phyloP scores from a whole-genome alignment of 2,113 vertebrate genomes.

The Xiphias gladius region DNA sequence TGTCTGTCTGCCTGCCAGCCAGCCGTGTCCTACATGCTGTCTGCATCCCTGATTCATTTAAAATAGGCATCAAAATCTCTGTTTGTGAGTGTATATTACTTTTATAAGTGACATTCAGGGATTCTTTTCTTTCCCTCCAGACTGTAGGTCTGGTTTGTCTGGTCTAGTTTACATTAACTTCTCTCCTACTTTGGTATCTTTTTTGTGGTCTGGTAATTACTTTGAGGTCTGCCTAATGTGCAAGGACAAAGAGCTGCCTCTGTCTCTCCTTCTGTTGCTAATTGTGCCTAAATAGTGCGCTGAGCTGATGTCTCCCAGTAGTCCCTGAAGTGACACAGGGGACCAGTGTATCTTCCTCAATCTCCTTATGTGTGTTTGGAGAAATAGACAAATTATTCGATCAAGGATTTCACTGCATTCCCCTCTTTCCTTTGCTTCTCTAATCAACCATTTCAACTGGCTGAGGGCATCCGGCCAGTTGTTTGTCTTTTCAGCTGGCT shows the following conservation, averaged over 20 bases:
- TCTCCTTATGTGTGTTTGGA: not conserved
- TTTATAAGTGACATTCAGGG: not conserved
- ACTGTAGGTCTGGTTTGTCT: not conserved
- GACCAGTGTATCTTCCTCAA: not conserved
- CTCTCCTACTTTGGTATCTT: not conserved
- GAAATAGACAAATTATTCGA: conserved; percentile 11
- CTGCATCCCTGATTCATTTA: conserved; percentile 30
- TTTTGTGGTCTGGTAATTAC: not conserved
- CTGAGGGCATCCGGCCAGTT: conserved; percentile 51
- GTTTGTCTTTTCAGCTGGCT: conserved; percentile 61
- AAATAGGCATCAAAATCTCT: conserved; percentile 10
- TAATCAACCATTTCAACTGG: conserved; percentile 45
- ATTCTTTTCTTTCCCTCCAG: not conserved
- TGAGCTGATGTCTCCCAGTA: conserved; percentile 5
- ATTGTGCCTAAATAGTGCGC: conserved; percentile 31
- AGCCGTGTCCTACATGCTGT: conserved; percentile 46
- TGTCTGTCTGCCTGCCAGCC: conserved; percentile 39
- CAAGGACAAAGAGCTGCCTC: not conserved
- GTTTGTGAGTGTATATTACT: not conserved
- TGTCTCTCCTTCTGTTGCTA: not conserved
- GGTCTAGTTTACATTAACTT: not conserved
- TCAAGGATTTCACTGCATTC: not conserved
- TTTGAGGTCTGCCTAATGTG: not conserved
- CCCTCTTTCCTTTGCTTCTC: not conserved
- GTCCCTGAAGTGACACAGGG: conserved; percentile 5